Percentiles rank a stretch among this genome's conserved stretches.
These are phyloP conservation scores for Plodia interpunctella DNA, from an alignment of 1,140 invertebrate genomes.

Conservation along the genomic window DNA sequence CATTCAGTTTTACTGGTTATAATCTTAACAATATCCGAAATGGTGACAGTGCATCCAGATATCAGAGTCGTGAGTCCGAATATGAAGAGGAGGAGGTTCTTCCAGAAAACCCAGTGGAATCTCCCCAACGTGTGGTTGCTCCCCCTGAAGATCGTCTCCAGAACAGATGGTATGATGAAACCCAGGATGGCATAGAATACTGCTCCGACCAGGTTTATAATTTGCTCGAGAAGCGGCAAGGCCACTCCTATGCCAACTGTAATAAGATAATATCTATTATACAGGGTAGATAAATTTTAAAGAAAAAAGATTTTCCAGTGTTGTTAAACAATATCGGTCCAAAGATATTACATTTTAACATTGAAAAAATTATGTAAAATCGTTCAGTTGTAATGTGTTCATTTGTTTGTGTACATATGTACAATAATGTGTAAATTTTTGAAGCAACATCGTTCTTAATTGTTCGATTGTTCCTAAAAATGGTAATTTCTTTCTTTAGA, in stretches of 20 bases:
- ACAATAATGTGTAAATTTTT: too few relatives aligned
- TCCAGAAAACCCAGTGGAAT: constrained; percentile 82
- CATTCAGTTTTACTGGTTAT: constrained; percentile 42
- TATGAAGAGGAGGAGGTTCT: constrained; percentile 79
- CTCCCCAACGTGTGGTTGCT: constrained; percentile 76
- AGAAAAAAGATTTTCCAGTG: too few relatives aligned
- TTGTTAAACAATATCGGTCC: too few relatives aligned
- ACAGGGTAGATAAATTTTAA: too few relatives aligned
- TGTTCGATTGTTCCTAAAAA: too few relatives aligned
- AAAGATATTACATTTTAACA: too few relatives aligned
- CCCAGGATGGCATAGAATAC: constrained; percentile 92
- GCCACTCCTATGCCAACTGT: constrained; percentile 85
- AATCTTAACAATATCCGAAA: constrained; percentile 60
- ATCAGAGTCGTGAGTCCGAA: constrained; percentile 81
- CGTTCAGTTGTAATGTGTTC: too few relatives aligned
- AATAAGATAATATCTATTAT: neutral
- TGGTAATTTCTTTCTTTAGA: too few relatives aligned
- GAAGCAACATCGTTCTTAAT: too few relatives aligned
- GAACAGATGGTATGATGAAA: constrained; percentile 87
- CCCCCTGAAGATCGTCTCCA: constrained; percentile 86
- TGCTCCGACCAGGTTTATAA: constrained; percentile 93
- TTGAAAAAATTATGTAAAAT: too few relatives aligned
- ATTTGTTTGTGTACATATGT: too few relatives aligned
- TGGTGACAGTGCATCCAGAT: constrained; percentile 77
- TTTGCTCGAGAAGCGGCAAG: constrained; percentile 89